A percentile compares a stretch with the other conserved stretches of the same genome.
Conservation (phyloP, 2,888 invertebrate genomes). For the Plutella xylostella region DNA sequence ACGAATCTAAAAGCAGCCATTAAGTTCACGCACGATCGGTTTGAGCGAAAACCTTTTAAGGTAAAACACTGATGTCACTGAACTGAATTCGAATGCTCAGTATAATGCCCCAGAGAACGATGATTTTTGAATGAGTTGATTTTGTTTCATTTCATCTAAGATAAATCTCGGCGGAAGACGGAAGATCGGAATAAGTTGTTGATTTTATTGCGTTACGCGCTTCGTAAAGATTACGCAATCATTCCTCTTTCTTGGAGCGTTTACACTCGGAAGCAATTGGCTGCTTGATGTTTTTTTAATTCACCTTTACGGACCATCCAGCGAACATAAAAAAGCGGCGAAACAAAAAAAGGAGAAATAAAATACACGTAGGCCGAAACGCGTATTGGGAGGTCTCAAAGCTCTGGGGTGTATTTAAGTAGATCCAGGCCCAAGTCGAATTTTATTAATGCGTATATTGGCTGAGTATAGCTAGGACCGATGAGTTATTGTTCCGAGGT, state of each 20-base stretch:
- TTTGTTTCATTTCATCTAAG: slow-evolving; percentile 1
- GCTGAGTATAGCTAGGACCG: slow-evolving; percentile 30
- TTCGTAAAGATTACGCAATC: slow-evolving; percentile 4
- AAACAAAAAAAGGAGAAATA: slow-evolving; percentile 28
- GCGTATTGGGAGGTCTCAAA: slow-evolving; percentile 23
- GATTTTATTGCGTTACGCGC: background rate
- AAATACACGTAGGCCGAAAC: slow-evolving; percentile 20
- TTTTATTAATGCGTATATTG: slow-evolving; percentile 32
- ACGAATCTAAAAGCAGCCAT: slow-evolving; percentile 60
- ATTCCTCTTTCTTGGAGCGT: slow-evolving; percentile 4
- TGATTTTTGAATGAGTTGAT: background rate
- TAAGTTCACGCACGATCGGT: slow-evolving; percentile 60
- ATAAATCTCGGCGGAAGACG: background rate
- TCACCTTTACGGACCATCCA: slow-evolving; percentile 27
- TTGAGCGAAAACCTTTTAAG: slow-evolving; percentile 56
- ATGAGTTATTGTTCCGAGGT: slow-evolving; percentile 34
- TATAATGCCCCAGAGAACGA: slow-evolving; percentile 12
- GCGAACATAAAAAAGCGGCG: slow-evolving; percentile 26
- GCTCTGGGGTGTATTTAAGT: slow-evolving; percentile 26
- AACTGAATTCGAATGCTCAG: slow-evolving; percentile 36
- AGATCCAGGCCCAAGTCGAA: slow-evolving; percentile 25
- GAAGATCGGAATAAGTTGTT: slow-evolving; percentile 2
- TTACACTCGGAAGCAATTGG: slow-evolving; percentile 21
- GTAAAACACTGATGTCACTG: slow-evolving; percentile 50
- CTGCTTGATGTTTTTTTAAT: slow-evolving; percentile 31